phyloP scores from a whole-genome alignment of 2,113 vertebrate genomes.

The Pantherophis guttatus region DNA sequence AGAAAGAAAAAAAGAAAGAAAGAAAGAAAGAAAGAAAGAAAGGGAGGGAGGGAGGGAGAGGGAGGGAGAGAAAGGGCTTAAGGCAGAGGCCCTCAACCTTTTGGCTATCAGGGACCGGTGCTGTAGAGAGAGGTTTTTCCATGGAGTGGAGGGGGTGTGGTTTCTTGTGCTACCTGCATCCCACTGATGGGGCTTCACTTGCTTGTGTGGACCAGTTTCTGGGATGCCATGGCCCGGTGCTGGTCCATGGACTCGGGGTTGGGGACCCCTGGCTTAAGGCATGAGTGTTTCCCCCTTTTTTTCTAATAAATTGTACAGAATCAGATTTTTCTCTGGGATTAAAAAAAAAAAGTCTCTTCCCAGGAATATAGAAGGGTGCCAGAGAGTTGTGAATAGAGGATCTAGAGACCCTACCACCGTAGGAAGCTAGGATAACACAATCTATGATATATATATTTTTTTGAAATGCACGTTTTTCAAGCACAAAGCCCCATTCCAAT shows the following conservation, averaged over 20 bases:
- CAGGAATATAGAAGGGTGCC: background rate
- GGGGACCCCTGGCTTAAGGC: background rate
- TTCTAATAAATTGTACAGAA: background rate
- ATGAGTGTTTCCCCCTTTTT: background rate
- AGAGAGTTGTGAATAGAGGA: background rate
- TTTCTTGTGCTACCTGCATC: too few relatives aligned
- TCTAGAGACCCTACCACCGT: background rate
- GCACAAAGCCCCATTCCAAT: background rate
- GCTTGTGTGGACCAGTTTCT: too few relatives aligned
- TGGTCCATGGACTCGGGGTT: too few relatives aligned
- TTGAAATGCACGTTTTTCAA: background rate
- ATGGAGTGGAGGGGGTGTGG: too few relatives aligned
- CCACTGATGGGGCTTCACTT: too few relatives aligned
- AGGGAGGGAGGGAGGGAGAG: too few relatives aligned
- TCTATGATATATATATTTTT: background rate
- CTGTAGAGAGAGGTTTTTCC: too few relatives aligned
- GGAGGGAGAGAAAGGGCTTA: background rate
- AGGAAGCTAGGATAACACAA: background rate
- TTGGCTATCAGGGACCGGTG: too few relatives aligned
- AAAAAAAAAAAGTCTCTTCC: background rate
- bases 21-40: background rate
- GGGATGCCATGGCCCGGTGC: too few relatives aligned
- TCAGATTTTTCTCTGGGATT: background rate
- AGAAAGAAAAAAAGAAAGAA: background rate
- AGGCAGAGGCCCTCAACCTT: background rate